Base-by-base conservation (phyloP, 2,888 invertebrate species). In the Morpho achilles region DNA sequence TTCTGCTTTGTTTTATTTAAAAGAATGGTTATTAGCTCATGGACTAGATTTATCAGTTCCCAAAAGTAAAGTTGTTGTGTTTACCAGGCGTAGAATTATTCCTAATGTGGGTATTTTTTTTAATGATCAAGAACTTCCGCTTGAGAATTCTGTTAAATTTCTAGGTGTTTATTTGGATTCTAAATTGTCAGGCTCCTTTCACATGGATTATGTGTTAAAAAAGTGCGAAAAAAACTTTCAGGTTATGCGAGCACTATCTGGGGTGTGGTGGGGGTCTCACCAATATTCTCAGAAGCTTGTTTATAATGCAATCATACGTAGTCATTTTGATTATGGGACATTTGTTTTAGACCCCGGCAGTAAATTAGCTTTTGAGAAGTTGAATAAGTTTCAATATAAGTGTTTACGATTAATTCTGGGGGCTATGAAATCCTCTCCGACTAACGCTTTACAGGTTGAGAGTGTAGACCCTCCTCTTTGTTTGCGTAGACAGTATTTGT, bases 361-460 rank as follows among this genome's bases (percentile, higher is more conserved):
- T 48, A 43, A 48, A 43, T 7, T 23, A 7, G 42, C 54, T 9
- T 43, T 47, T 3, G 40, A 54, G n/a, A 54, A 54, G 43, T 23
- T 43, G 23, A 49, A 54, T 8, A 16, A 42, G 40, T 16, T 53
- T 39, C 46, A 46, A 41, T 53, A 47, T 10, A 39, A 46, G 40
- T 46, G 46, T 41, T 23, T 53, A 7, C 39, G 47, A 40, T 41
- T 53, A 3, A 40, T 53, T 5, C 5, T 32, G 32, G 32, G 32
- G 5, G 32, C 32, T 32, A 32, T 32, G 32, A 32, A 32, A 32
- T 53, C 53, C 3, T 45, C 46, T n/a, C 45, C 53, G n/a, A 46
- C 53, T 9, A 53, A 46, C 23, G 46, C 46, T 8, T 45, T 53
- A n/a, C 53, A 53, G 32, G 45, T 53, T 5, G 53, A 53, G 23